Evolutionary conservation across 2,888 invertebrate genomes (phyloP).

Genomic region (Baccha elongata): DNA sequence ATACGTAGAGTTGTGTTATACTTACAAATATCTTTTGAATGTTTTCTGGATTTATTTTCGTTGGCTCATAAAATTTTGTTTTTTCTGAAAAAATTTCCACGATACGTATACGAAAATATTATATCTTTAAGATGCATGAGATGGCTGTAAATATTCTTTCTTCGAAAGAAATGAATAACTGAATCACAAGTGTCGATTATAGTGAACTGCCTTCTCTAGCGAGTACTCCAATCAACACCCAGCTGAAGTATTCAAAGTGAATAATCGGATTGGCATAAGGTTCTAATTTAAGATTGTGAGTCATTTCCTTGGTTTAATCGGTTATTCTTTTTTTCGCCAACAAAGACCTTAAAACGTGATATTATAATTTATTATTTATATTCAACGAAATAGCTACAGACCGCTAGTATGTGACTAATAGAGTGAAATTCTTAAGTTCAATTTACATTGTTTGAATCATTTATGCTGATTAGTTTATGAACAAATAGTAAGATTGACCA

Average conservation of each 20-base stretch:
- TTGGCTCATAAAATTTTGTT: background rate
- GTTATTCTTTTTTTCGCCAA: background rate
- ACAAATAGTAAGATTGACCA: no score
- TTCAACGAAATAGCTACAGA: no score
- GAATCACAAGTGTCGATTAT: background rate
- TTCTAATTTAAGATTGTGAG: conserved; percentile 20
- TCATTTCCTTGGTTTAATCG: conserved; percentile 25
- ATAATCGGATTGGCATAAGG: background rate
- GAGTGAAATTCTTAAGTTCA: no score
- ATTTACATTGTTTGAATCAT: no score
- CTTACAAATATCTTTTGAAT: background rate
- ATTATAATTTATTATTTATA: conserved; percentile 2
- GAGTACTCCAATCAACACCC: conserved; percentile 14
- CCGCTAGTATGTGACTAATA: no score
- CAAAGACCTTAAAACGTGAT: conserved; percentile 21
- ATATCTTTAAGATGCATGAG: background rate
- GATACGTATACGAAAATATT: no score
- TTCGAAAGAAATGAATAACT: conserved; percentile 6
- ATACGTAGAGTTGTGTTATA: background rate
- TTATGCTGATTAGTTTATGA: no score
- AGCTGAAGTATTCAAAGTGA: background rate
- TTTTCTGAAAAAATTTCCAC: background rate
- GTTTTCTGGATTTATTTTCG: background rate
- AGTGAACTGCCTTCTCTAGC: background rate
- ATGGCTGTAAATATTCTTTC: background rate